phyloP scores from a whole-genome alignment of 37 sponge, comb jelly and placozoan genomes.

The Bolinopsis microptera region DNA sequence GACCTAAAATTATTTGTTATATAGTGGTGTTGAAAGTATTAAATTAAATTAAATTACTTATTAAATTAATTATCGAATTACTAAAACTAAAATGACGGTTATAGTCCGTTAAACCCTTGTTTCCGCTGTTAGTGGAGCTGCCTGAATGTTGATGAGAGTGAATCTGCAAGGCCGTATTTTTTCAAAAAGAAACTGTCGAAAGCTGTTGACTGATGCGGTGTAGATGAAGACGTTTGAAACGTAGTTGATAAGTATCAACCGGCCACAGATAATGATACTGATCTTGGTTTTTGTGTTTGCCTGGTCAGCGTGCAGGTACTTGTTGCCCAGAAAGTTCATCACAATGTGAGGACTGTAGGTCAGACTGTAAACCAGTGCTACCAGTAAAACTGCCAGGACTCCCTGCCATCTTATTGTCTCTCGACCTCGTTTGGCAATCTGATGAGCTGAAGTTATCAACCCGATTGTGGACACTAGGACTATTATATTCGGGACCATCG shows the following conservation, averaged over 20 bases:
- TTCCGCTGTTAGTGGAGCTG: too few relatives aligned
- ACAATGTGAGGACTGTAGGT: constrained; percentile 6
- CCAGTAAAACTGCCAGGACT: not conserved
- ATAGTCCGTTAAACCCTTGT: too few relatives aligned
- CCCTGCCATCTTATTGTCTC: not conserved
- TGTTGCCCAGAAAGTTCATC: not conserved
- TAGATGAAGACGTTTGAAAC: not conserved
- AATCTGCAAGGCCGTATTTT: too few relatives aligned
- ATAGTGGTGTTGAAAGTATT: too few relatives aligned
- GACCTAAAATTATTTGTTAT: too few relatives aligned
- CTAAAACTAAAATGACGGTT: too few relatives aligned
- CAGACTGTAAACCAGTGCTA: not conserved
- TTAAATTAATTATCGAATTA: too few relatives aligned
- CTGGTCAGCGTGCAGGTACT: not conserved
- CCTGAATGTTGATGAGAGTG: too few relatives aligned
- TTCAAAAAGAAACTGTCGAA: not conserved
- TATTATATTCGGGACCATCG: not conserved
- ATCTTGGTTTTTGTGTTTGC: not conserved
- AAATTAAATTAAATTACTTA: too few relatives aligned
- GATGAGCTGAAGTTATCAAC: not conserved
- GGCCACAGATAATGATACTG: not conserved
- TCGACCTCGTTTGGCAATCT: not conserved
- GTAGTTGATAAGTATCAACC: not conserved
- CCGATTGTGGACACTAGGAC: not conserved
- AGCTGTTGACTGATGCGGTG: not conserved